phyloP scores from a whole-genome alignment of 2,888 invertebrate genomes.

The Eupithecia centaureata region DNA sequence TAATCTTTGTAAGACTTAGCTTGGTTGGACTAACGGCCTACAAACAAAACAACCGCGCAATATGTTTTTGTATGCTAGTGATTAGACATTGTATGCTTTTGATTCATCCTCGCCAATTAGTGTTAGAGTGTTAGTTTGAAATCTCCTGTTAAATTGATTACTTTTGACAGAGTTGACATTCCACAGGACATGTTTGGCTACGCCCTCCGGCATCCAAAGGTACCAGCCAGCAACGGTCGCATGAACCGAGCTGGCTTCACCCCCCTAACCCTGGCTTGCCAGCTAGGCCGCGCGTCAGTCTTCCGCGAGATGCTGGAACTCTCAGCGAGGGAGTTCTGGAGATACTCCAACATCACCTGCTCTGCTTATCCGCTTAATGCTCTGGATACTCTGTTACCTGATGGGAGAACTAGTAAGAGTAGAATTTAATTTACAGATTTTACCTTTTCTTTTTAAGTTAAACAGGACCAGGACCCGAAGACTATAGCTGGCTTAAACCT shows the following conservation, averaged over 20 bases:
- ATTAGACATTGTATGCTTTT: neutral
- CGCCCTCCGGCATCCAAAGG: constrained; percentile 96
- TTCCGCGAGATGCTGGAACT: constrained; percentile 99
- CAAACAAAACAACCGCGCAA: neutral
- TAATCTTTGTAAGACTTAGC: neutral
- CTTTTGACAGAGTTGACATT: neutral
- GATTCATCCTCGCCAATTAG: neutral
- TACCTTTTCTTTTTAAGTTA: neutral
- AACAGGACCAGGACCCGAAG: neutral
- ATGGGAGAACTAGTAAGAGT: constrained; percentile 95
- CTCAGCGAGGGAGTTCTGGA: constrained; percentile 97
- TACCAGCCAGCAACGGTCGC: constrained; percentile 96
- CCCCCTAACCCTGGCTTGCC: constrained; percentile 97
- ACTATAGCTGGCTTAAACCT: no score
- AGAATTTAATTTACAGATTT: neutral
- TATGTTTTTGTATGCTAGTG: neutral
- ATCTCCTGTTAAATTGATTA: neutral
- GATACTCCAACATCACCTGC: constrained; percentile 99
- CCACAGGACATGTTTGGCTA: constrained; percentile 98
- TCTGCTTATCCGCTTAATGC: constrained; percentile 98
- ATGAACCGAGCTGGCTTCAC: constrained; percentile 95
- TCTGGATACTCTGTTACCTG: constrained; percentile 96
- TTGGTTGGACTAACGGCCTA: neutral
- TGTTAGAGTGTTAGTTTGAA: no score
- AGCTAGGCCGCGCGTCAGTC: constrained; percentile 97